Conservation (phyloP, 2,888 invertebrate genomes). For the Trypoxylon attenuatum region DNA sequence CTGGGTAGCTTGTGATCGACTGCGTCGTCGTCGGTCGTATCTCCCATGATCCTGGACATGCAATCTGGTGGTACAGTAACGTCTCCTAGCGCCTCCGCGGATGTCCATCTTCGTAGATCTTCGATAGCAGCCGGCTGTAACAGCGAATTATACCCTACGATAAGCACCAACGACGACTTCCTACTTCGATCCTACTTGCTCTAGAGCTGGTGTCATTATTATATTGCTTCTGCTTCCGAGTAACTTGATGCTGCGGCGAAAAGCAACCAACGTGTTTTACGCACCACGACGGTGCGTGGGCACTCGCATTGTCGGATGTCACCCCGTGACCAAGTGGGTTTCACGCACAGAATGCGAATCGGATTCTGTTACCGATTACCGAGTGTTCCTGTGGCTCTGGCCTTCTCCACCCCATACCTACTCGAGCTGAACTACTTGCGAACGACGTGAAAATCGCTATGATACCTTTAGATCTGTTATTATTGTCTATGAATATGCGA, state of each 20-base stretch:
- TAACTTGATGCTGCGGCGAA: conserved; percentile 44
- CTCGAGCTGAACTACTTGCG: background rate
- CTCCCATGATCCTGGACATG: conserved; percentile 81
- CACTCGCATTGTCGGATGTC: conserved; percentile 61
- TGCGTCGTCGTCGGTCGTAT: conserved; percentile 80
- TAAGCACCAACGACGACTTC: too few species aligned
- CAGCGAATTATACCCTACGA: conserved; percentile 31
- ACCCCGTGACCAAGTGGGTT: conserved; percentile 62
- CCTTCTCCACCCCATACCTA: too few species aligned
- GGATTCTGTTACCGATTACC: conserved; percentile 65
- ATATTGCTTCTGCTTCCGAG: conserved; percentile 36
- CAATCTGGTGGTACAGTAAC: conserved; percentile 88
- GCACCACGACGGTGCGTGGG: conserved; percentile 51
- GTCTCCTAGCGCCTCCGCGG: conserved; percentile 87
- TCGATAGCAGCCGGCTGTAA: conserved; percentile 86
- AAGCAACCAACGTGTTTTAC: conserved; percentile 42
- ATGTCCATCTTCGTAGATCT: conserved; percentile 90
- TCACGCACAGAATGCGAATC: conserved; percentile 59
- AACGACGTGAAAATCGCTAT: conserved; percentile 28
- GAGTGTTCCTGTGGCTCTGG: too few species aligned
- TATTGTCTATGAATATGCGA: background rate
- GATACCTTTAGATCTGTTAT: conserved; percentile 9
- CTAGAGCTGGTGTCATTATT: background rate
- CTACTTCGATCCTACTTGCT: background rate
- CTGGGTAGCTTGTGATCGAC: conserved; percentile 91